A percentile compares a stretch with the other conserved stretches of the same genome.
These are phyloP conservation scores for Toxotes lorentzi DNA, from an alignment of 2,797 vertebrate species.

Conservation along the genomic window DNA sequence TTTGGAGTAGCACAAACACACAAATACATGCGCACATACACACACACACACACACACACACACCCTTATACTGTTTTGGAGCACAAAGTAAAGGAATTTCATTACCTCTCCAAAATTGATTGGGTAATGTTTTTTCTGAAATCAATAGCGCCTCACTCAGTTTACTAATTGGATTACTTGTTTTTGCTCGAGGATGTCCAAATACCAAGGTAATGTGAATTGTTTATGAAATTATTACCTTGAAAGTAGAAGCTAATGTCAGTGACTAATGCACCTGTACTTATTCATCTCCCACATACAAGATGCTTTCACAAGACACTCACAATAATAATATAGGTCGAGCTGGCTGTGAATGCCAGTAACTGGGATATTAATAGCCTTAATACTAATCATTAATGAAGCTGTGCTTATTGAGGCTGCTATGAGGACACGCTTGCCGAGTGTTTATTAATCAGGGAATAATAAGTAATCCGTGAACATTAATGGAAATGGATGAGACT, in stretches of 20 bases:
- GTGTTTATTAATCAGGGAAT: slow-evolving; percentile 88
- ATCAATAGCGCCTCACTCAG: slow-evolving; percentile 82
- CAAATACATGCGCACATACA: neutral
- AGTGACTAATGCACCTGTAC: slow-evolving; percentile 65
- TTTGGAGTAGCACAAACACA: slow-evolving; percentile 31
- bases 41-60: slow-evolving; percentile 6
- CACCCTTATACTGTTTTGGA: slow-evolving; percentile 44
- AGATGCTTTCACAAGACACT: slow-evolving; percentile 55
- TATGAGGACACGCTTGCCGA: slow-evolving; percentile 72
- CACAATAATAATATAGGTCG: slow-evolving; percentile 52
- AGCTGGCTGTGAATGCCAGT: slow-evolving; percentile 61
- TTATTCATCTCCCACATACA: slow-evolving; percentile 52
- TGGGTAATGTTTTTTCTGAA: slow-evolving; percentile 77
- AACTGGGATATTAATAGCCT: slow-evolving; percentile 78
- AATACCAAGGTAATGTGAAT: slow-evolving; percentile 81
- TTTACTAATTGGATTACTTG: slow-evolving; percentile 83
- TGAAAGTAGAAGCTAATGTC: slow-evolving; percentile 69
- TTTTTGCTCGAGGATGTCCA: slow-evolving; percentile 76
- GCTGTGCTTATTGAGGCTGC: slow-evolving; percentile 81
- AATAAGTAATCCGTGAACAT: slow-evolving; percentile 85
- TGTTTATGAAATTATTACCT: slow-evolving; percentile 82
- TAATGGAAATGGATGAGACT: slow-evolving; percentile 84
- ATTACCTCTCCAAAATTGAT: slow-evolving; percentile 79
- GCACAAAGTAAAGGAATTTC: slow-evolving; percentile 78
- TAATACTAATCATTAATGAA: slow-evolving; percentile 83